Conservation (phyloP, 1,140 invertebrate genomes). For the Bombus terrestris region DNA sequence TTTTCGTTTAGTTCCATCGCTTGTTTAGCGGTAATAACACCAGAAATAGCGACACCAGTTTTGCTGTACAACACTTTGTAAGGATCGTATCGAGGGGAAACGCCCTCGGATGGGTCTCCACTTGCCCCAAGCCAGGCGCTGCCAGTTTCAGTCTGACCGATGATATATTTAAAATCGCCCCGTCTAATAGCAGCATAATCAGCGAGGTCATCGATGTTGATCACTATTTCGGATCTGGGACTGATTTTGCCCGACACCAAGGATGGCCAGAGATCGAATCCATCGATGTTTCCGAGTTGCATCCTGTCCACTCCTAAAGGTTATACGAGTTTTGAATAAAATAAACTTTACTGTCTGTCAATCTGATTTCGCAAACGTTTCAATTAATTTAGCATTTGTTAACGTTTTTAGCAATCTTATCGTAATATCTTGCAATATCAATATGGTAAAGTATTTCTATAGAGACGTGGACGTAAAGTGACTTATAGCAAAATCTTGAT, state of each 20-base stretch:
- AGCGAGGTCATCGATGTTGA: slow-evolving; percentile 88
- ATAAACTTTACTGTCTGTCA: neutral
- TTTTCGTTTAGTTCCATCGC: slow-evolving; percentile 11
- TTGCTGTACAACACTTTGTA: slow-evolving; percentile 82
- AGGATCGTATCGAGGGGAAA: slow-evolving; percentile 77
- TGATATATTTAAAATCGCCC: slow-evolving; percentile 89
- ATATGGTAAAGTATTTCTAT: no score
- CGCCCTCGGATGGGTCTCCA: slow-evolving; percentile 74
- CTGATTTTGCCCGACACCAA: slow-evolving; percentile 82
- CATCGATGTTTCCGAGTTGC: slow-evolving; percentile 84
- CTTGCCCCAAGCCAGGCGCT: slow-evolving; percentile 85
- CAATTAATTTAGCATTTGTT: no score
- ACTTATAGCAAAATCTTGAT: no score
- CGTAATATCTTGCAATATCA: no score
- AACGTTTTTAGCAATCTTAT: no score
- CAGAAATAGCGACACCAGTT: slow-evolving; percentile 79
- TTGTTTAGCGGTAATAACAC: slow-evolving; percentile 73
- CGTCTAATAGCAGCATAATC: slow-evolving; percentile 85
- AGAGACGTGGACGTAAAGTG: no score
- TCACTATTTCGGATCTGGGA: slow-evolving; percentile 86
- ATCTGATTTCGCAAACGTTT: neutral
- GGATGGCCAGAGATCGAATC: slow-evolving; percentile 87
- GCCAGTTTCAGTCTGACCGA: slow-evolving; percentile 83
- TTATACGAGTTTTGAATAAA: neutral
- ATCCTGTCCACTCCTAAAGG: slow-evolving; percentile 50